Evolutionary conservation across 1,140 invertebrate species (phyloP), one percentile per base, ranked within the genome.

Genomic region (Adelges cooleyi): DNA sequence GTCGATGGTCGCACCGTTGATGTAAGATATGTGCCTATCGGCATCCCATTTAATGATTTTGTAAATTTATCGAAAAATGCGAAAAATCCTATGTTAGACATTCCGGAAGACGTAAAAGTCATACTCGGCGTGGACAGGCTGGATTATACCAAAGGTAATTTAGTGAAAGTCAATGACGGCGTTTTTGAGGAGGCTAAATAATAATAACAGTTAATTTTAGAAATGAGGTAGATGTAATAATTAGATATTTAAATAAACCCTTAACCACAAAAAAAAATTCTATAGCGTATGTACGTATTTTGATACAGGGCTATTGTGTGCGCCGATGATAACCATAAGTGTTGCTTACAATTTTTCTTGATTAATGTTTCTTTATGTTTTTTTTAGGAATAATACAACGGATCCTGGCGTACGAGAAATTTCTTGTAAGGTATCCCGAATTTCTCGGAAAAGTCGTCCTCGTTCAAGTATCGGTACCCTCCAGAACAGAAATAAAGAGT

Each of bases 81-180:
- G n/a, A n/a, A n/a, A 71, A 84, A 82, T 38, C 86, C 90, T 1
- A 85, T 86, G 29, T 82, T 82, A 72, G 82, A 90, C 23, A 75
- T 80, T 70, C 72, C 71, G 29, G 71, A 72, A 20, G 71, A 69
- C 53, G 68, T 80, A 56, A 86, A 91, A 74, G 83, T 92, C 15
- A 84, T 90, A 38, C 76, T 93, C 11, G 89, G 89, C 2, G 90
- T 94, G 6, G 90, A 93, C 74, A 81, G 90, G 66, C 77, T 94
- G 50, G 90, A 94, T 75, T 94, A 94, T 71, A 93, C 90, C 3
- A 94, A 94, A 79, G 91, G n/a, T n/a, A n/a, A n/a, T n/a, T n/a
- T n/a, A n/a, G n/a, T n/a, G n/a, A n/a, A n/a, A 77, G 20, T n/a
- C n/a, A n/a, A n/a, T n/a, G n/a, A n/a, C n/a, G n/a, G n/a, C n/a